Percentiles rank a stretch among this genome's conserved stretches.
Evolutionary conservation across 92 coral and sea anemone genomes (phyloP).

Genomic region (Parazoanthus darwini): DNA sequence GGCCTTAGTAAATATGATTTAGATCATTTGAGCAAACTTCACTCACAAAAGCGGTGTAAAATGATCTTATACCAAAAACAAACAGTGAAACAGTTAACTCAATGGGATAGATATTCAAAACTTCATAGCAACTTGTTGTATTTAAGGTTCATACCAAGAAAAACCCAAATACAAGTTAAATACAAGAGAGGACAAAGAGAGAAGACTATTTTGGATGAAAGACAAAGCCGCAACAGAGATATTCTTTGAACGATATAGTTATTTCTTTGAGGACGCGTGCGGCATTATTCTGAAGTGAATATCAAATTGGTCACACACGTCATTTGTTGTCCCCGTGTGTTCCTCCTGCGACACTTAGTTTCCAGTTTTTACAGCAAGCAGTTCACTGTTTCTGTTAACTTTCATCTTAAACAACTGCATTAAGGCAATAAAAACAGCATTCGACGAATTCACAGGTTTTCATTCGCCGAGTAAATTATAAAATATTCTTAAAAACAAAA

Average conservation of each 20-base stretch:
- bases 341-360: slow-evolving; percentile 12
- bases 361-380: slow-evolving; percentile 2
- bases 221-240: slow-evolving; percentile 17
- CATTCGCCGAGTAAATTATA: background rate
- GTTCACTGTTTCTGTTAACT: slow-evolving; percentile 10
- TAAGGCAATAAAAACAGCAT: slow-evolving; percentile 31
- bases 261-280: slow-evolving; percentile 35
- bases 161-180: slow-evolving; percentile 30
- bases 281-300: slow-evolving; percentile 45
- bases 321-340: background rate
- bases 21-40: slow-evolving; percentile 19
- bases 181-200: slow-evolving; percentile 22
- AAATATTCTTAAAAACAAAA: slow-evolving; percentile 11
- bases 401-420: slow-evolving; percentile 23
- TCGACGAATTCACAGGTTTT: slow-evolving; percentile 16
- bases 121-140: slow-evolving; percentile 31
- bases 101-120: slow-evolving; percentile 20
- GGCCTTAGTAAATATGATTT: slow-evolving; percentile 25
- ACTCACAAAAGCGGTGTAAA: slow-evolving; percentile 29
- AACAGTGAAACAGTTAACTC: slow-evolving; percentile 35
- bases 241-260: slow-evolving; percentile 28
- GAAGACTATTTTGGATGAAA: slow-evolving; percentile 25
- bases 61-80: slow-evolving; percentile 21
- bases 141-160: slow-evolving; percentile 3
- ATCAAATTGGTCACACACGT: slow-evolving; percentile 21